Conservation (phyloP, 2,113 vertebrate genomes). For the Lophura nycthemera region DNA sequence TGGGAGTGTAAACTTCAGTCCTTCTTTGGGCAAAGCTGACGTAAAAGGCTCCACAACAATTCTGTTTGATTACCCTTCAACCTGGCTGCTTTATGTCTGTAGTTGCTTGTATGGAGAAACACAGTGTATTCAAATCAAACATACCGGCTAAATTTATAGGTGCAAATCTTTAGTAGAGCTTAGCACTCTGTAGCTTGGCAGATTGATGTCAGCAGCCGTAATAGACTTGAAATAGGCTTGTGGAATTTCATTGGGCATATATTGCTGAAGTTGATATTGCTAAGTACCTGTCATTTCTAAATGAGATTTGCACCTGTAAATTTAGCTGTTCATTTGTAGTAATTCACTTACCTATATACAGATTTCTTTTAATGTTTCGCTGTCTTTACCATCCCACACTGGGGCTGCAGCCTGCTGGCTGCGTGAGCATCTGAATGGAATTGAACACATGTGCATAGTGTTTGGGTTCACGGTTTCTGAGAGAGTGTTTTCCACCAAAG, state of each 20-base stretch:
- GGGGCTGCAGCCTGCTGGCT: not conserved
- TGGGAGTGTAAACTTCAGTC: not conserved
- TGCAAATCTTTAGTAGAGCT: constrained; percentile 66
- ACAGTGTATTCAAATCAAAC: constrained; percentile 33
- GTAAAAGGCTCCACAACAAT: fast-evolving
- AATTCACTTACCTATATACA: constrained; percentile 18
- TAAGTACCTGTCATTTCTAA: constrained; percentile 67
- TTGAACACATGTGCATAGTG: not conserved
- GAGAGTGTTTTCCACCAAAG: not conserved
- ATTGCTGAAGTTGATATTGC: constrained; percentile 69
- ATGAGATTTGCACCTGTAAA: constrained; percentile 60
- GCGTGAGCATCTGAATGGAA: not conserved
- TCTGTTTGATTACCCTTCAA: not conserved
- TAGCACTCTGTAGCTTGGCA: constrained; percentile 57
- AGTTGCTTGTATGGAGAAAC: constrained; percentile 14
- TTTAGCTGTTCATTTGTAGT: constrained; percentile 32
- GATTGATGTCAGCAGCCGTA: constrained; percentile 66
- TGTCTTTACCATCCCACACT: fast-evolving
- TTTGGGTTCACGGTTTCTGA: not conserved
- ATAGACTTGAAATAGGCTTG: constrained; percentile 73
- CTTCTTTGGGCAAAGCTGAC: not conserved
- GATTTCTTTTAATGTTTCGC: not conserved
- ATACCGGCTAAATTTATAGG: constrained; percentile 55
- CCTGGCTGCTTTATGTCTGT: not conserved
- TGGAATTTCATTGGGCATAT: constrained; percentile 67